phyloP scores from a whole-genome alignment of 2,113 vertebrate species.

The Diphyllodes magnificus region DNA sequence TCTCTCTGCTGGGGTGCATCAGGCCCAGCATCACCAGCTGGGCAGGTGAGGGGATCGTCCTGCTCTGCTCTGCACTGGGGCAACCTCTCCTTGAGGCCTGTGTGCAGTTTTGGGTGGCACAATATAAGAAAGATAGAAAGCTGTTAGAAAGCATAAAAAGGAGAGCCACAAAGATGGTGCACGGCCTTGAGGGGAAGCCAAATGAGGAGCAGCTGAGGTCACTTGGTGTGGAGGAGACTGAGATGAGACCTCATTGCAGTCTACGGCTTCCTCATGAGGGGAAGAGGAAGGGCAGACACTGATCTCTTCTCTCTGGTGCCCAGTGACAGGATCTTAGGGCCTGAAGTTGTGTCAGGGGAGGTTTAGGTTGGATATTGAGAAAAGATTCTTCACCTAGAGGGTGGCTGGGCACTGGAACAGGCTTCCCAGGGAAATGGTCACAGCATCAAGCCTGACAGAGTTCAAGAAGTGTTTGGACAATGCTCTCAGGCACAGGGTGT shows the following conservation, averaged over 20 bases:
- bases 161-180: background rate
- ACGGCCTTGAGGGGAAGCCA: fast-evolving
- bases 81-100: too few species aligned
- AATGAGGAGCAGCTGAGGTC: background rate
- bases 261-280: background rate
- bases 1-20: background rate
- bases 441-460: background rate
- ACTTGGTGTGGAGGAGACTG: background rate
- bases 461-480: background rate
- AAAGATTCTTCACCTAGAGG: background rate
- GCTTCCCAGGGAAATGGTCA: background rate
- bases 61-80: fast-evolving
- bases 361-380: background rate
- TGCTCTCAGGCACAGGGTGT: too few species aligned
- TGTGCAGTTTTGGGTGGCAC: background rate
- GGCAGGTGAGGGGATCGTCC: background rate
- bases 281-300: background rate
- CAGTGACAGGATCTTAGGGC: fast-evolving
- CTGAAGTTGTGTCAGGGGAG: background rate
- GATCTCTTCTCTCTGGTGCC: background rate
- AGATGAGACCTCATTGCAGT: background rate
- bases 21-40: fast-evolving
- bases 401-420: background rate
- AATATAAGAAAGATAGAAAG: background rate
- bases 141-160: fast-evolving